Evolutionary conservation across 2,113 vertebrate species (phyloP).

Genomic region (Hydrochoerus hydrochaeris): DNA sequence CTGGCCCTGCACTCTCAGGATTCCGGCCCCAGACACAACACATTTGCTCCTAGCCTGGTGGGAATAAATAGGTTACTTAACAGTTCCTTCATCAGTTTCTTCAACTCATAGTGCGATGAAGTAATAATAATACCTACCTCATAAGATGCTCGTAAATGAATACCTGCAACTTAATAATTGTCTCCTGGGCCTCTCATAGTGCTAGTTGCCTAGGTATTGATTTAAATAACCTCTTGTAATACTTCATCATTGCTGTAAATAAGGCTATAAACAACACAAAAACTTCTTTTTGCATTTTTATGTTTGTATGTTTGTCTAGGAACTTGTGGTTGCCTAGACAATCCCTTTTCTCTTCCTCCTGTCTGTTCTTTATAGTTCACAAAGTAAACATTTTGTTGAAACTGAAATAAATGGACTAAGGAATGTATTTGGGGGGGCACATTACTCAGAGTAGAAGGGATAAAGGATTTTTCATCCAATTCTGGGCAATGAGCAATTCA

Average conservation of each 20-base stretch:
- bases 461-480: not conserved
- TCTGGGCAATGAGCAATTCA: not conserved
- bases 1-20: not conserved
- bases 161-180: not conserved
- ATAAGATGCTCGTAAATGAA: not conserved
- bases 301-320: not conserved
- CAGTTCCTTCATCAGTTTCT: slow-evolving; percentile 8
- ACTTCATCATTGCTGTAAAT: not conserved
- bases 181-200: not conserved
- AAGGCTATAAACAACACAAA: slow-evolving; percentile 6
- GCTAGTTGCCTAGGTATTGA: not conserved
- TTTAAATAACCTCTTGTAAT: not conserved
- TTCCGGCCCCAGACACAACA: not conserved
- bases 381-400: not conserved
- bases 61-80: not conserved
- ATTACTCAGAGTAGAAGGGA: not conserved
- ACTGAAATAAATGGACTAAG: not conserved
- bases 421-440: not conserved
- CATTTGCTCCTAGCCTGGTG: not conserved
- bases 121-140: not conserved
- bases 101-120: slow-evolving; percentile 18
- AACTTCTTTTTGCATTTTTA: not conserved
- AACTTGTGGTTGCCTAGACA: not conserved
- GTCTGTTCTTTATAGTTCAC: not conserved
- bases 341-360: not conserved